phyloP scores from a whole-genome alignment of 2,113 vertebrate genomes.

The Taxidea taxus region DNA sequence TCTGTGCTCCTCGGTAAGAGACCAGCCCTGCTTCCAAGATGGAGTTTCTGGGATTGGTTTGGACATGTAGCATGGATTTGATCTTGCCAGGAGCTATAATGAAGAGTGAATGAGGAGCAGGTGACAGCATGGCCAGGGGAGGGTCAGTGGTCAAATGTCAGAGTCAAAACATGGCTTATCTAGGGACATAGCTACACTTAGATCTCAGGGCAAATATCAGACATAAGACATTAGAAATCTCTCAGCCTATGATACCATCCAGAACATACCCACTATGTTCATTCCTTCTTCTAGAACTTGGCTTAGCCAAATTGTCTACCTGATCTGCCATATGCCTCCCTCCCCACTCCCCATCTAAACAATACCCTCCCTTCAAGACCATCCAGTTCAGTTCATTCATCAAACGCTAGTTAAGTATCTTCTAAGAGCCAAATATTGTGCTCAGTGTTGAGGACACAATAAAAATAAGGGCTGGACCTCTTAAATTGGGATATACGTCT shows the following conservation, averaged over 20 bases:
- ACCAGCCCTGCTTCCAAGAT: neutral
- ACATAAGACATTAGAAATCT: neutral
- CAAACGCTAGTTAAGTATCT: neutral
- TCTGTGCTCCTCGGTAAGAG: neutral
- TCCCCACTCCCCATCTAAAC: neutral
- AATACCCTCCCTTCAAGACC: neutral
- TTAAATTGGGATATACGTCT: neutral
- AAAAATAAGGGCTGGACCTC: neutral
- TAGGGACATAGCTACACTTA: neutral
- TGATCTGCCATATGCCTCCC: rapidly evolving
- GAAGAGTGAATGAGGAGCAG: neutral
- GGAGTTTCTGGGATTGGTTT: neutral
- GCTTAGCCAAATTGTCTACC: neutral
- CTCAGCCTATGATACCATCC: neutral
- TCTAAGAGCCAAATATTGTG: neutral
- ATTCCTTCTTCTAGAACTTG: neutral
- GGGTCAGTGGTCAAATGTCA: neutral
- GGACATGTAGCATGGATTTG: neutral
- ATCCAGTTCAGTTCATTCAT: neutral
- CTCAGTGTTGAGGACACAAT: neutral
- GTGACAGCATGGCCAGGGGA: neutral
- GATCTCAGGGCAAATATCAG: neutral
- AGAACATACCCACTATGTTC: neutral
- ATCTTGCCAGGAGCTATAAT: neutral
- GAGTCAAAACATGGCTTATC: neutral